These are phyloP conservation scores for Ornithoptera alexandrae DNA, from an alignment of 2,888 invertebrate species.

Conservation along the genomic window DNA sequence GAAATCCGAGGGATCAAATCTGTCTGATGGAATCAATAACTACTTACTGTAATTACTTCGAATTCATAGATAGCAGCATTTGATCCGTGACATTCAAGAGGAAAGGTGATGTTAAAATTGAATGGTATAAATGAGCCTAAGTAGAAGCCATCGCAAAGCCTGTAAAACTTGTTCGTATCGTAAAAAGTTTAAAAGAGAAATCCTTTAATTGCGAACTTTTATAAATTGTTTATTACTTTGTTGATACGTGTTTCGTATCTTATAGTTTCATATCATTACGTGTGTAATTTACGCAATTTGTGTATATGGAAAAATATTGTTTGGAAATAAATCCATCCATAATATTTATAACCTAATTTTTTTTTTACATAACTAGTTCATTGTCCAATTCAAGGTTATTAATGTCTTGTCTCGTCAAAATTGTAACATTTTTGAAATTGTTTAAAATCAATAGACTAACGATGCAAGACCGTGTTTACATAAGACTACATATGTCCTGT, in stretches of 20 bases:
- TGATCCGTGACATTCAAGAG: constrained; percentile 8
- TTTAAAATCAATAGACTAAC: too few relatives aligned
- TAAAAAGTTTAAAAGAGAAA: background rate
- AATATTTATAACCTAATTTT: too few relatives aligned
- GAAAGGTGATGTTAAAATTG: constrained; percentile 16
- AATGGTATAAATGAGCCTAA: constrained; percentile 3
- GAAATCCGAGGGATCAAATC: background rate
- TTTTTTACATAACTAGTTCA: too few relatives aligned
- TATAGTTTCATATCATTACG: background rate
- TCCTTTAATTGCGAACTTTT: constrained; percentile 15
- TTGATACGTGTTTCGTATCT: too few relatives aligned
- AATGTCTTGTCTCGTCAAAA: too few relatives aligned
- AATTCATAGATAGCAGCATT: constrained; percentile 14
- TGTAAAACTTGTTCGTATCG: background rate
- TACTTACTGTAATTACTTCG: constrained; percentile 22
- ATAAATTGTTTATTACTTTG: background rate
- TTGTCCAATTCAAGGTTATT: too few relatives aligned
- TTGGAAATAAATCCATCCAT: too few relatives aligned
- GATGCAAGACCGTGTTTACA: too few relatives aligned
- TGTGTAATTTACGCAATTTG: background rate
- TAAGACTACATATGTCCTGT: too few relatives aligned
- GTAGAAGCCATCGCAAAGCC: background rate
- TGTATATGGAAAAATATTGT: background rate
- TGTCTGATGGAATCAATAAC: constrained; percentile 19
- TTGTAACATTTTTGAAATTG: too few relatives aligned